Evolutionary conservation across 1,140 invertebrate genomes (phyloP).

Genomic region (Ceratosolen solmsi): DNA sequence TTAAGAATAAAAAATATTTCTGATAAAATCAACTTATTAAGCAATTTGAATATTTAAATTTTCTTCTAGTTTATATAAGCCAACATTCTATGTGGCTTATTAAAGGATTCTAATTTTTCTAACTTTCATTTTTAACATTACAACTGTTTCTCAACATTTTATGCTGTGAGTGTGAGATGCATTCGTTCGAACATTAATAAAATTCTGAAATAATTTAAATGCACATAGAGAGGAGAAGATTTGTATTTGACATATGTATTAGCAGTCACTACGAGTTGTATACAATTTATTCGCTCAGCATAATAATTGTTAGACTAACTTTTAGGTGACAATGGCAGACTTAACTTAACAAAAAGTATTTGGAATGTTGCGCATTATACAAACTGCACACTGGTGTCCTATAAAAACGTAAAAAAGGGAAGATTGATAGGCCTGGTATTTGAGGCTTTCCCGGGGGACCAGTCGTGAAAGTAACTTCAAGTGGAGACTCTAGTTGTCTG

Average conservation of each 20-base stretch:
- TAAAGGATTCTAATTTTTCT: no score
- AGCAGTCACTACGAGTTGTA: not conserved
- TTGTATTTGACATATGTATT: not conserved
- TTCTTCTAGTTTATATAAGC: no score
- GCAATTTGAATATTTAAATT: no score
- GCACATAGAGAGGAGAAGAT: not conserved
- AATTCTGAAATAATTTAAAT: not conserved
- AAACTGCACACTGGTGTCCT: constrained; percentile 2
- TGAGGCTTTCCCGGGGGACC: not conserved
- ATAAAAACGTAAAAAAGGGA: constrained; percentile 47
- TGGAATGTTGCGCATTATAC: not conserved
- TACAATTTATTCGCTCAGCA: not conserved
- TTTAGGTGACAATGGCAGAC: not conserved
- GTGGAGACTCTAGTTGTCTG: not conserved
- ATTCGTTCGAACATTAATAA: not conserved
- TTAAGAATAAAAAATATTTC: no score
- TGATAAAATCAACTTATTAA: no score
- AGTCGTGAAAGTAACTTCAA: not conserved
- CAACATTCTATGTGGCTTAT: no score
- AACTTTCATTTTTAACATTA: no score
- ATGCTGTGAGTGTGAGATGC: not conserved
- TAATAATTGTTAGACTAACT: not conserved
- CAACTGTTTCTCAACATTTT: not conserved
- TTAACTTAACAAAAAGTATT: not conserved
- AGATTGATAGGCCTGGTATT: constrained; percentile 38